Evolutionary conservation across 2,888 invertebrate species (phyloP).

Genomic region (Agrilus cyanescens): DNA sequence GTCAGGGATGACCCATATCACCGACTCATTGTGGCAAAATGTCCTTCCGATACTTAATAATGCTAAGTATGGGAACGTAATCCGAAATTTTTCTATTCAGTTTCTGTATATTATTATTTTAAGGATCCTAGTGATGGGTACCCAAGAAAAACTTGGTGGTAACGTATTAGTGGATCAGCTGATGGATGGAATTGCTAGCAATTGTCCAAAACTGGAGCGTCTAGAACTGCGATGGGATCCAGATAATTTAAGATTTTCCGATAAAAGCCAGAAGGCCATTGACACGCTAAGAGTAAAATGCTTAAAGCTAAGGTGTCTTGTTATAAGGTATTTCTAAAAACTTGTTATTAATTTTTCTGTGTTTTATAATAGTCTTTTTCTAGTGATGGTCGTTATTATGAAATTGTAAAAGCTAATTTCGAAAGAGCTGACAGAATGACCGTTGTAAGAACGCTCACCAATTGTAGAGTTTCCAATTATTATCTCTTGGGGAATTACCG

Average conservation of each 20-base stretch:
- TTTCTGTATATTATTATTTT: conserved; percentile 18
- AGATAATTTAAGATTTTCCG: conserved; percentile 94
- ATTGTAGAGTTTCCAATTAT: conserved; percentile 89
- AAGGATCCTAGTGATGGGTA: conserved; percentile 95
- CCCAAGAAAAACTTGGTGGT: conserved; percentile 88
- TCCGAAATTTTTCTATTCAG: no score
- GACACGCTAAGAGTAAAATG: conserved; percentile 94
- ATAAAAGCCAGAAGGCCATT: conserved; percentile 98
- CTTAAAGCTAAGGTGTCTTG: conserved; percentile 81
- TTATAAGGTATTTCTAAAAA: conserved; percentile 56
- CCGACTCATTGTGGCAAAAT: conserved; percentile 96
- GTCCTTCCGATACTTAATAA: conserved; percentile 84
- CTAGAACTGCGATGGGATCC: conserved; percentile 98
- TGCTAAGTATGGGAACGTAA: conserved; percentile 59
- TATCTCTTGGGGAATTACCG: conserved; percentile 87
- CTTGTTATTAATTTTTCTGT: not conserved
- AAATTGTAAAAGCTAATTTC: conserved; percentile 98
- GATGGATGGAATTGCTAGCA: conserved; percentile 93
- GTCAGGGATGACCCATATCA: conserved; percentile 95
- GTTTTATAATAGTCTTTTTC: conserved; percentile 21
- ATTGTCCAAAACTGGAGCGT: conserved; percentile 78
- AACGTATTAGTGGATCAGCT: conserved; percentile 97
- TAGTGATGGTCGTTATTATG: conserved; percentile 98
- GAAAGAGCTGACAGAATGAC: conserved; percentile 94
- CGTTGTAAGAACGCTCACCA: conserved; percentile 93